Conservation (phyloP, 2,888 invertebrate genomes). For the Platycheirus albimanus region DNA sequence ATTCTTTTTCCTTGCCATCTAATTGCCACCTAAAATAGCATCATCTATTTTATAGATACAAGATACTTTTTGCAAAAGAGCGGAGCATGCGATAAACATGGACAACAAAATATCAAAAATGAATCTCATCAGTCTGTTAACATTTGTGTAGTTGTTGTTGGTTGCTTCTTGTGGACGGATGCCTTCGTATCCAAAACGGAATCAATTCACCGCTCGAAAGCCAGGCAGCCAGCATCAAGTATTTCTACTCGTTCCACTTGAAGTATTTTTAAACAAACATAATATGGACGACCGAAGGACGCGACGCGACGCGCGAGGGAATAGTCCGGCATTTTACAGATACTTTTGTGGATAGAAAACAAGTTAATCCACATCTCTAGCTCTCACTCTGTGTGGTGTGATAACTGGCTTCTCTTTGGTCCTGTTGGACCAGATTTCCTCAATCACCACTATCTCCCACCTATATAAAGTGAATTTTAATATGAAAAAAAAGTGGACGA, state of each 20-base stretch:
- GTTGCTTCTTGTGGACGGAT: background rate
- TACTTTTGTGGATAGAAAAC: background rate
- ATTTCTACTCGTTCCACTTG: slow-evolving; percentile 51
- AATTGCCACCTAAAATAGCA: slow-evolving; percentile 40
- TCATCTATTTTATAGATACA: background rate
- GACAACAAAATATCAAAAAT: slow-evolving; percentile 15
- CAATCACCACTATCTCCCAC: slow-evolving; percentile 52
- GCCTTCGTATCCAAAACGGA: slow-evolving; percentile 39
- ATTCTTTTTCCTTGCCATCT: slow-evolving; percentile 7
- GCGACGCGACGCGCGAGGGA: background rate
- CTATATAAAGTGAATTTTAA: background rate
- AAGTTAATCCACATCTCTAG: slow-evolving; percentile 34
- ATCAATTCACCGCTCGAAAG: slow-evolving; percentile 50
- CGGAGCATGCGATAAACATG: background rate
- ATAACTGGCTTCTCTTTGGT: slow-evolving; percentile 61
- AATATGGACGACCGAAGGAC: background rate
- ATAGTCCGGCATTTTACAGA: background rate
- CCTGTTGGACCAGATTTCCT: slow-evolving; percentile 70
- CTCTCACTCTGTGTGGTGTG: slow-evolving; percentile 50
- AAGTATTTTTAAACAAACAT: slow-evolving; percentile 22
- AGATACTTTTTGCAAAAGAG: slow-evolving; percentile 3
- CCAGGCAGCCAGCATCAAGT: slow-evolving; percentile 18
- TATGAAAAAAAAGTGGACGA: background rate
- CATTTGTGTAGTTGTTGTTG: slow-evolving; percentile 1
- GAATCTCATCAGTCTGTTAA: slow-evolving; percentile 13